Base-by-base conservation (phyloP, 2,113 vertebrate genomes). In the Pseudolaguvia tuberculata region DNA sequence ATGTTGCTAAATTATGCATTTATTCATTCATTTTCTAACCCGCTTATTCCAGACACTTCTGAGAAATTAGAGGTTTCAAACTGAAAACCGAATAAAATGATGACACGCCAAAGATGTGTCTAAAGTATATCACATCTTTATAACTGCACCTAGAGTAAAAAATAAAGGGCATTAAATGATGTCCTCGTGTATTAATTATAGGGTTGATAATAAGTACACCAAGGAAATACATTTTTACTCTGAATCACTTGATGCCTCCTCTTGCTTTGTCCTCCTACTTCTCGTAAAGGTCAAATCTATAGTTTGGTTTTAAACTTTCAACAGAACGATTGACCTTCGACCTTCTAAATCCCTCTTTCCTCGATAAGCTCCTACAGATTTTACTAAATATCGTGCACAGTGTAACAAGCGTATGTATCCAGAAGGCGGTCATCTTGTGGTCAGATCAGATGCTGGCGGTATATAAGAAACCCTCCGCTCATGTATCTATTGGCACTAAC, bases 371-470 rank as follows among this genome's bases (percentile, higher is more conserved):
- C 9, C 68, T 55, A 21, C 31, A 70, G 68, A 18, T 14, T 55
- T 42, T 1, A 55, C 20, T 23, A 10, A 27, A 50, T 53, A 42
- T 35, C 4, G 5, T 14, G 15, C 7, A 52, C 35, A 18, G 14
- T 18, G 52, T 70, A 42, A 39, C 51, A 56, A 52, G 52, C 45
- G 31, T 3, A 21, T 8, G 27, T 21, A n/a, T 70, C 42, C 23
- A 2, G 57, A 39, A 57, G 62, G 65, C 51, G 74, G 63, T 65
- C 74, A 76, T 76, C 55, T 76, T 76, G 42, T 57, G 63, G 73
- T 58, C 65, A 39, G 18, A 25, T 15, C 14, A 6, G 21, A 27
- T 8, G 56, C 35, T 50, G 56, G 14, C 25, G 56, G 27, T 47
- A 27, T 70, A 62, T n/a, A 61, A 50, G 53, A 61, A 53, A 29